Conservation (phyloP, 2,888 invertebrate species). For the Cancer borealis region DNA sequence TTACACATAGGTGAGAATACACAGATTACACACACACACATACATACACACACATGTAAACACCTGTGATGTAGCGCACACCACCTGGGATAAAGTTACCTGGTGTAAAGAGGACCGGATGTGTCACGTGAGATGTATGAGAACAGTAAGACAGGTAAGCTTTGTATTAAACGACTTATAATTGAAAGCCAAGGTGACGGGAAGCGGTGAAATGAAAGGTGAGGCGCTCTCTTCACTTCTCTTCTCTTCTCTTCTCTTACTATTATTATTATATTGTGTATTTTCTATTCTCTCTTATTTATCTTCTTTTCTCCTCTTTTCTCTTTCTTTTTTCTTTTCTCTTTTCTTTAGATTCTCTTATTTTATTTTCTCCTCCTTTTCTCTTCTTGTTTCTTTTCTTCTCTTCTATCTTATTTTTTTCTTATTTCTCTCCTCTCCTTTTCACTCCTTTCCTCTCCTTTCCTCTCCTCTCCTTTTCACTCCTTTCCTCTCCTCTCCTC, state of each 20-base stretch:
- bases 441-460: no score
- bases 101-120: background rate
- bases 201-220: background rate
- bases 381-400: no score
- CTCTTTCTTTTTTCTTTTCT: background rate
- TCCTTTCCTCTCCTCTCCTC: background rate
- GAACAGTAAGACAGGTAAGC: background rate
- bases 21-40: background rate
- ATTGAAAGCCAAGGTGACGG: background rate
- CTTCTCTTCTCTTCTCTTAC: background rate
- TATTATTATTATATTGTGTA: background rate
- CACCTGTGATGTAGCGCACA: background rate
- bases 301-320: background rate
- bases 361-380: no score
- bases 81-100: background rate
- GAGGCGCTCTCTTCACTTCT: background rate
- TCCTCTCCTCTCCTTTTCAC: background rate
- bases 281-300: background rate
- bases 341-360: background rate
- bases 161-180: background rate
- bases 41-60: conserved; percentile 9
- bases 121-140: background rate
- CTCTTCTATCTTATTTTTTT: no score
- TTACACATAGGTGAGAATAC: background rate
- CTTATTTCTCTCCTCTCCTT: no score